Base-by-base conservation (phyloP, 2,113 vertebrate species). In the Rutilus rutilus region DNA sequence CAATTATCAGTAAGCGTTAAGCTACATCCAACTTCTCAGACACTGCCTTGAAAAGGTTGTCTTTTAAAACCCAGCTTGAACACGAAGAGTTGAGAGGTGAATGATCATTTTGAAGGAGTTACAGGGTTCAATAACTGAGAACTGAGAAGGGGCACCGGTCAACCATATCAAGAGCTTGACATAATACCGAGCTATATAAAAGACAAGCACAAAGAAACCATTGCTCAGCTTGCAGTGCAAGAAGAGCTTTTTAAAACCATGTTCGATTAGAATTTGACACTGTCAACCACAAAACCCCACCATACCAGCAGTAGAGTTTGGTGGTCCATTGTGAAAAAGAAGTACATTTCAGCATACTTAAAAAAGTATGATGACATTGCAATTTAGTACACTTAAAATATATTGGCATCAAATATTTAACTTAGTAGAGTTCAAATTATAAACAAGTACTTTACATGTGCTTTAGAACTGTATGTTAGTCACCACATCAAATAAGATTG, bases 101-200 rank as follows among this genome's bases (percentile, higher is more conserved):
- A 36, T 21, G 30, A n/a, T 59, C 52, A 59, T 30, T 78, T 36
- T 78, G 52, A 59, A 59, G 45, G 59, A 15, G 81, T 67, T 83
- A 50, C 23, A 36, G 30, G 76, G 50, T 59, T 78, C 76, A 78
- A 5, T 83, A 54, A 52, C 47, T 50, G 47, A 67, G 65, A 69
- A 47, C 65, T 73, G 11, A 62, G 71, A 42, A 69, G 25, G 90
- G 42, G 42, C 14, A 39, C 39, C 33, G 6, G 54, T 30, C 36
- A 82, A 45, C 54, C 67, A 7, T 21, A 52, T 45, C 50, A 52
- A 33, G 54, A 50, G 25, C 42, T 42, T 30, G 65, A 39, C 30
- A 52, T 71, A 23, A 25, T 65, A 33, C 50, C 27, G 47, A 69
- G 12, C 60, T 36, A 15, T 76, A 76, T 14, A 9, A 27, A 36